Base-by-base conservation (phyloP, 2,113 vertebrate genomes). In the Sylvilagus bachmani region DNA sequence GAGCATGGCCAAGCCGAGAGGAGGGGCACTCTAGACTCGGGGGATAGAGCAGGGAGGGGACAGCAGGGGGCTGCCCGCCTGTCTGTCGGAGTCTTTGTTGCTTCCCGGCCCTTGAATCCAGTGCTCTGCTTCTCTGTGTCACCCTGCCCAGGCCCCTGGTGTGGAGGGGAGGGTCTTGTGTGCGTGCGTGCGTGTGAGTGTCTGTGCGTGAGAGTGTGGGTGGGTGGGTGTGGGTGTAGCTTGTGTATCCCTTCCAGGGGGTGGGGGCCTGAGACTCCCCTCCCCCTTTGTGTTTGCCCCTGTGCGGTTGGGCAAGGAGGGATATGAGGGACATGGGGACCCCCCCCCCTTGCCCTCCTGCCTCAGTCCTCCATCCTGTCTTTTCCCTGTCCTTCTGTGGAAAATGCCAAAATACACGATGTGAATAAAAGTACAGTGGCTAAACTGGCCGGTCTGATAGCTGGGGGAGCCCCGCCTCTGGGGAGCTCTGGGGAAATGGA, bases 361-460 rank as follows among this genome's bases (percentile, higher is more conserved):
- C 84, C 86, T 88, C 90, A 38, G 85, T 94, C 16, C 71, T 82
- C 71, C 38, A 77, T 9, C 77, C 58, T 71, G 83, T 97, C 89
- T 97, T 73, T 94, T 80, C 77, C 82, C 44, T 49, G 77, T 95
- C 81, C 91, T 95, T 82, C 87, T 97, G 95, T 96, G 95, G 95
- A 96, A 97, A 96, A 97, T 96, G 97, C 97, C 97, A 97, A 97
- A 97, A 96, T 75, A 97, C 96, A 94, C 1, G 89, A 97, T 97
- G 97, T 95, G 97, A 97, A 96, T 97, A 97, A 97, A 97, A 95
- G 79, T 97, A 94, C 90, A 91, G 12, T 80, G 93, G 86, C 55
- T 95, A 36, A 58, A 17, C n/a, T 27, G 83, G 89, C 86, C 62
- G 78, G 74, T 92, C 67, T 25, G 44, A 62, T 83, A 62, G 21